Conservation (phyloP, 2,797 vertebrate species). For the Taenioides sp. region DNA sequence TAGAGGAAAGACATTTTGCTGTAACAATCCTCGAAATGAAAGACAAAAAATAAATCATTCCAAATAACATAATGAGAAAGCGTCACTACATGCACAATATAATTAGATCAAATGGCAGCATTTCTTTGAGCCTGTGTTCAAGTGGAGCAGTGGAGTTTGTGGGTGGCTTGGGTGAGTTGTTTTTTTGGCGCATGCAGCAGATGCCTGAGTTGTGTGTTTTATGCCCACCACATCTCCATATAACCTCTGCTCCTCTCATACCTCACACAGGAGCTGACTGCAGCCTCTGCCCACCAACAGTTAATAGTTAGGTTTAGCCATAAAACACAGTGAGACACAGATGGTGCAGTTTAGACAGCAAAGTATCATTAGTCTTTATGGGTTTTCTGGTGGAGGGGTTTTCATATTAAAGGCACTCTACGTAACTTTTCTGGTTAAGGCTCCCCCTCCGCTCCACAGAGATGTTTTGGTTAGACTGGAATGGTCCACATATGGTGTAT, state of each 20-base stretch:
- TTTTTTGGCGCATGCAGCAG: conserved; percentile 45
- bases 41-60: no score
- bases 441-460: no score
- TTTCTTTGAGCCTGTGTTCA: not conserved
- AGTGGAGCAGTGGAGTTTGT: conserved; percentile 49
- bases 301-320: not conserved
- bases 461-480: no score
- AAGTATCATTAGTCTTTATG: not conserved
- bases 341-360: not conserved
- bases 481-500: no score
- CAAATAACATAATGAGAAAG: no score
- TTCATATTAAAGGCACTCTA: not conserved
- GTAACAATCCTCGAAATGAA: no score
- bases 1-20: no score
- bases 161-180: conserved; percentile 42
- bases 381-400: not conserved
- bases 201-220: conserved; percentile 44
- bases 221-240: conserved; percentile 46
- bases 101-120: no score
- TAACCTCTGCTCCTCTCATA: conserved; percentile 26
- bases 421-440: not conserved
- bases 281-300: not conserved
- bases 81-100: no score
- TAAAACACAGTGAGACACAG: not conserved
- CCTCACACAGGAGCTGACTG: not conserved